phyloP scores from a whole-genome alignment of 2,888 invertebrate genomes.

The Bombylius discolor region DNA sequence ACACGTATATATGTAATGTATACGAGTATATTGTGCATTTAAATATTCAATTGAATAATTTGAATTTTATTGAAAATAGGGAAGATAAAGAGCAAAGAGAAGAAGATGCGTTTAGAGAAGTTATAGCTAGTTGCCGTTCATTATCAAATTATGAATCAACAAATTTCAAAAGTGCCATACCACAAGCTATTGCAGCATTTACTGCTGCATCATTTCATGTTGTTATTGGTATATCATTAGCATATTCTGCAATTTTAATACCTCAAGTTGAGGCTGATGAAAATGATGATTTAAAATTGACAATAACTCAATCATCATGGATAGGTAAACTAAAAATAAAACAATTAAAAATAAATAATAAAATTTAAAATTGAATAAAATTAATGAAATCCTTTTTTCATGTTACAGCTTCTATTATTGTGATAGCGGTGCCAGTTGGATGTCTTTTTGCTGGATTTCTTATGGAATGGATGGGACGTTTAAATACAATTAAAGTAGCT shows the following conservation, averaged over 20 bases:
- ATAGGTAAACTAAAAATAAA: constrained; percentile 32
- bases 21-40: no score
- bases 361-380: neutral
- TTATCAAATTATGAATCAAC: constrained; percentile 33
- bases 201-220: constrained; percentile 45
- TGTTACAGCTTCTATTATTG: constrained; percentile 41
- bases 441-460: constrained; percentile 41
- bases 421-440: constrained; percentile 42
- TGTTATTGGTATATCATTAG: constrained; percentile 45
- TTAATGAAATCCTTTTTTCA: neutral
- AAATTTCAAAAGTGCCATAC: constrained; percentile 32
- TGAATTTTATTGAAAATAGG: constrained; percentile 1
- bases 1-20: no score
- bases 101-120: constrained; percentile 36
- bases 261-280: constrained; percentile 30
- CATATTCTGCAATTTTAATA: constrained; percentile 44
- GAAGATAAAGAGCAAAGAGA: constrained; percentile 24
- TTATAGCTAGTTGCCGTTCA: constrained; percentile 37
- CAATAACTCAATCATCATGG: constrained; percentile 39
- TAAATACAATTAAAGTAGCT: constrained; percentile 43
- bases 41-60: no score
- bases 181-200: constrained; percentile 39
- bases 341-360: no score
- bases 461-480: constrained; percentile 43
- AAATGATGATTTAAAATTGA: constrained; percentile 17